Percentiles rank a stretch among this genome's conserved stretches.
phyloP scores from a whole-genome alignment of 64 coral and sea anemone genomes.

The Montipora cactus region DNA sequence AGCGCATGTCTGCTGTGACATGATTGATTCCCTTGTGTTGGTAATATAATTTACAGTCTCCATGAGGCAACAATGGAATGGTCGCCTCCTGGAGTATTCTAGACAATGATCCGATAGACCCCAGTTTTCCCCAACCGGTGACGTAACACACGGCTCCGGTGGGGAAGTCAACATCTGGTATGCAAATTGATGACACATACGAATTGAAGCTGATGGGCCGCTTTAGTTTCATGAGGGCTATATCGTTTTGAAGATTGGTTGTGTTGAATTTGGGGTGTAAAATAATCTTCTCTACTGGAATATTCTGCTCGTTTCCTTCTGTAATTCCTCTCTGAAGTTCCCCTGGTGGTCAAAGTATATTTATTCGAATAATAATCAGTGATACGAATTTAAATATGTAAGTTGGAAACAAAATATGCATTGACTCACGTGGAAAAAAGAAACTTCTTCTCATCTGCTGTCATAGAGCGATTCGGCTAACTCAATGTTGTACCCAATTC shows the following conservation, averaged over 20 bases:
- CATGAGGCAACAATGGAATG: conserved; percentile 24
- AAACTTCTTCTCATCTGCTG: too few relatives aligned
- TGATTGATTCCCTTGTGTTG: neutral
- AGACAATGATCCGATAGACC: neutral
- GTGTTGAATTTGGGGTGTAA: conserved; percentile 33
- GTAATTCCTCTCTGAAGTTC: conserved; percentile 31
- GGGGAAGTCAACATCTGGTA: conserved; percentile 27
- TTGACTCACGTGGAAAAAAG: too few relatives aligned
- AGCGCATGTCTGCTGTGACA: conserved; percentile 60
- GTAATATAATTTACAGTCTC: conserved; percentile 13
- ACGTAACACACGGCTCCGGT: conserved; percentile 59
- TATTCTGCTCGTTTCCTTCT: conserved; percentile 65
- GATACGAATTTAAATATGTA: too few relatives aligned
- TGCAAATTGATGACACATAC: too few relatives aligned
- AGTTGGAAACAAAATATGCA: too few relatives aligned
- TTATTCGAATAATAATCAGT: neutral
- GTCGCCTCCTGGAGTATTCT: conserved; percentile 58
- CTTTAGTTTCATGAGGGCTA: conserved; percentile 54
- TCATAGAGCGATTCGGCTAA: too few relatives aligned
- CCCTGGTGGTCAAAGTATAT: neutral
- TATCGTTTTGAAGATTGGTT: conserved; percentile 43
- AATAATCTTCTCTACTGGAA: conserved; percentile 55
- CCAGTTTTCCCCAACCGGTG: conserved; percentile 49
- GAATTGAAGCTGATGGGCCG: conserved; percentile 31
- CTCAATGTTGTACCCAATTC: too few relatives aligned